phyloP scores from a whole-genome alignment of 1,140 invertebrate species.

The Penaeus vannamei region DNA sequence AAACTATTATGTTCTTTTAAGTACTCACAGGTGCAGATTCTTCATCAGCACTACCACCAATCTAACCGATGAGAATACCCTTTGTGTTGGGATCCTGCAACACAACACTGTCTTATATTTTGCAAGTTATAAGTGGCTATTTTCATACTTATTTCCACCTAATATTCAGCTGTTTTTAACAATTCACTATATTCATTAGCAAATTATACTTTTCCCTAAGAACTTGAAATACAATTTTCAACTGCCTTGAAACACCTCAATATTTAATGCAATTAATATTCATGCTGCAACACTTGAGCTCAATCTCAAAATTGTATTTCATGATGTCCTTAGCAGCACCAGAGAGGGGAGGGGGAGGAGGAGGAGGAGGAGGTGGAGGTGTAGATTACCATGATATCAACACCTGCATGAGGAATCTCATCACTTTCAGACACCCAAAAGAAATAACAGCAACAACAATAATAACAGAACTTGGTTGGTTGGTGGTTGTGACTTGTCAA shows the following conservation, averaged over 20 bases:
- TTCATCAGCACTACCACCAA: slow-evolving; percentile 98
- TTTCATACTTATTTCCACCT: neutral
- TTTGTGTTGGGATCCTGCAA: slow-evolving; percentile 68
- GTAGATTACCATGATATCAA: too few species aligned
- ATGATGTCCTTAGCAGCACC: slow-evolving; percentile 93
- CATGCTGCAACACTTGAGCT: too few species aligned
- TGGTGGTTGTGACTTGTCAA: too few species aligned
- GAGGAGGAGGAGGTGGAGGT: too few species aligned
- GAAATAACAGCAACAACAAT: too few species aligned
- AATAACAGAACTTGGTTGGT: too few species aligned
- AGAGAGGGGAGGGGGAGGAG: too few species aligned
- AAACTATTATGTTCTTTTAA: slow-evolving; percentile 83
- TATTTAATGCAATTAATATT: too few species aligned
- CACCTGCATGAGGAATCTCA: slow-evolving; percentile 78
- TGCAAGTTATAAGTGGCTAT: neutral
- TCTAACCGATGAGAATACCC: slow-evolving; percentile 99
- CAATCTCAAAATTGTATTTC: slow-evolving; percentile 76
- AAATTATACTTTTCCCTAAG: neutral
- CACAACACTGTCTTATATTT: neutral
- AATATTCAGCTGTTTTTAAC: neutral
- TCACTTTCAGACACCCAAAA: too few species aligned
- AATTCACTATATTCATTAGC: too few species aligned
- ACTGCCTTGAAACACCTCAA: too few species aligned
- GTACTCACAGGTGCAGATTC: slow-evolving; percentile 95
- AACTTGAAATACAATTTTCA: too few species aligned